Conservation (phyloP, 2,888 invertebrate genomes). For the Busseola fusca region DNA sequence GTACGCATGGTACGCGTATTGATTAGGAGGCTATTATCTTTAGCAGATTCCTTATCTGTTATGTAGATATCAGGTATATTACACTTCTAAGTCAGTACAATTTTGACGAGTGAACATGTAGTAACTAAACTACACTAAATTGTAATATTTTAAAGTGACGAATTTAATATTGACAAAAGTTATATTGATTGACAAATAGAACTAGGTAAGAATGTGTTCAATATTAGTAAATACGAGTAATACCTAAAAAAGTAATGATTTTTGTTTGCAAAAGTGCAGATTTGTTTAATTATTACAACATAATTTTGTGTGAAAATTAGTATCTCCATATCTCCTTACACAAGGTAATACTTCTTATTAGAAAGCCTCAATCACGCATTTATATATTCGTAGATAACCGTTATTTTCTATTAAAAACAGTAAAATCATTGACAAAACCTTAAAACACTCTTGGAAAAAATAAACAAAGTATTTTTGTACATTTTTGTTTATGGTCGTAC, state of each 20-base stretch:
- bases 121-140: too few relatives aligned
- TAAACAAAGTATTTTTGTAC: not conserved
- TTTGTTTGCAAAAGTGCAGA: not conserved
- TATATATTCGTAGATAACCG: not conserved
- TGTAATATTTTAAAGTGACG: constrained; percentile 36
- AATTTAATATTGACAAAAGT: constrained; percentile 9
- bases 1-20: constrained; percentile 47
- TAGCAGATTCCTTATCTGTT: constrained; percentile 55
- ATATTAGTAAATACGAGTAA: not conserved
- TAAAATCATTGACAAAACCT: not conserved
- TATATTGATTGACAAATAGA: constrained; percentile 20
- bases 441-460: not conserved
- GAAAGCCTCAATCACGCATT: constrained; percentile 9
- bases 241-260: not conserved
- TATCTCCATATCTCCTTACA: not conserved
- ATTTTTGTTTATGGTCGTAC: not conserved
- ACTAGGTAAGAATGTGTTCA: constrained; percentile 34
- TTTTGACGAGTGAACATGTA: constrained; percentile 58
- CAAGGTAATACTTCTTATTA: not conserved
- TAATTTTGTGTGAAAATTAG: not conserved
- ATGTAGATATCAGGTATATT: constrained; percentile 53
- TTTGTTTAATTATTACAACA: not conserved
- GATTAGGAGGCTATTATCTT: constrained; percentile 59
- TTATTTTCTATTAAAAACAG: too few relatives aligned
- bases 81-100: constrained; percentile 56